phyloP scores from a whole-genome alignment of 2,888 invertebrate genomes.

The Melinaea menophilus region DNA sequence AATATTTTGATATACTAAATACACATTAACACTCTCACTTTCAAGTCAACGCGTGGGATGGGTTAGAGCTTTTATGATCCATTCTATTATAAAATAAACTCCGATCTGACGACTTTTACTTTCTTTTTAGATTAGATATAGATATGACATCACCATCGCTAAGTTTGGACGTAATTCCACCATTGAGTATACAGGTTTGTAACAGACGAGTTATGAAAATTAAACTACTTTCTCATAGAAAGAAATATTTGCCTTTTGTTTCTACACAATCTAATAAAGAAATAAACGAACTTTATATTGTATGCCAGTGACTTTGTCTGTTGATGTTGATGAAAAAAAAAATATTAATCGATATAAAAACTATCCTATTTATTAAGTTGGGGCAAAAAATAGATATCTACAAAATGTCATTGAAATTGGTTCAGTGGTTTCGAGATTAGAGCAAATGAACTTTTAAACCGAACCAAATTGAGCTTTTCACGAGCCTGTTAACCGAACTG shows the following conservation, averaged over 20 bases:
- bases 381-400: too few relatives aligned
- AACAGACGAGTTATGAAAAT: constrained; percentile 17
- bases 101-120: constrained; percentile 73
- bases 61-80: constrained; percentile 53
- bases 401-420: too few relatives aligned
- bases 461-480: too few relatives aligned
- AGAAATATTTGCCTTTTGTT: neutral
- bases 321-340: too few relatives aligned
- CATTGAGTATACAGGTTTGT: constrained; percentile 12
- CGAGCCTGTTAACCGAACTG: too few relatives aligned
- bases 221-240: constrained; percentile 19
- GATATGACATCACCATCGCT: constrained; percentile 29
- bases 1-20: too few relatives aligned
- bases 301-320: too few relatives aligned
- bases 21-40: constrained; percentile 21
- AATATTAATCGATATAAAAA: too few relatives aligned
- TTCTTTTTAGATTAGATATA: constrained; percentile 41
- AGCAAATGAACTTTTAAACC: too few relatives aligned
- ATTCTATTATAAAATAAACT: constrained; percentile 53
- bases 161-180: constrained; percentile 18
- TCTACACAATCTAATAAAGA: neutral
- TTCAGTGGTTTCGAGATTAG: too few relatives aligned
- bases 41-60: constrained; percentile 37
- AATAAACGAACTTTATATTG: neutral
- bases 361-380: too few relatives aligned